These are phyloP conservation scores for Heterodera filipjevi DNA, from an alignment of 2,888 invertebrate species.

Conservation along the genomic window DNA sequence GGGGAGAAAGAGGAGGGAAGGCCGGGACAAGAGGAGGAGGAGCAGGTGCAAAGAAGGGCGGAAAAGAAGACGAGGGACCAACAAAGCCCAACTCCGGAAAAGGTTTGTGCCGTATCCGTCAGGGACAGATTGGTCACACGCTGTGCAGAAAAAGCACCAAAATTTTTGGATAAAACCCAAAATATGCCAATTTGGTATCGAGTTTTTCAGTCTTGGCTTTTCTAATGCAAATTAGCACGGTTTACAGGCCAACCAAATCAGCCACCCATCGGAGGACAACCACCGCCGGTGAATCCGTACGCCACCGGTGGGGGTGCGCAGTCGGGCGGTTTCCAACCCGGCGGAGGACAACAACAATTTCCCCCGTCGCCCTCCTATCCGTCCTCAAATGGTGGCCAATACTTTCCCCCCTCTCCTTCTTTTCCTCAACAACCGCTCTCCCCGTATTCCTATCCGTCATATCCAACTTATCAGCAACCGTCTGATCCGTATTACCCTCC, in stretches of 20 bases:
- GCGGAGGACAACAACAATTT: background rate
- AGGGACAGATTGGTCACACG: no score
- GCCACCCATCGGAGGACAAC: background rate
- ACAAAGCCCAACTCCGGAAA: background rate
- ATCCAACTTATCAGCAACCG: background rate
- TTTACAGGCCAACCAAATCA: background rate
- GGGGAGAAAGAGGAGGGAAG: background rate
- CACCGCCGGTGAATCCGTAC: background rate
- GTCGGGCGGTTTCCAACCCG: background rate
- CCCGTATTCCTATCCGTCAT: background rate
- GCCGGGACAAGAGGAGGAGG: background rate
- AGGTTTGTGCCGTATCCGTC: no score
- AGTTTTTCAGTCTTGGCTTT: no score
- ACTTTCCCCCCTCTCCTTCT: background rate
- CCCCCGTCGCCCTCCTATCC: background rate
- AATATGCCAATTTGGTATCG: no score
- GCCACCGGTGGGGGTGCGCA: background rate
- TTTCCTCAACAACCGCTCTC: background rate
- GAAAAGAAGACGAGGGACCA: background rate
- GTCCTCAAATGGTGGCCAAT: background rate
- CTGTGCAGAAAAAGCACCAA: no score
- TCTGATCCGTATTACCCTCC: background rate
- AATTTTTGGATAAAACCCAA: no score
- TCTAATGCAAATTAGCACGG: no score
- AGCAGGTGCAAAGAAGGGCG: slow-evolving; percentile 4